Conservation (phyloP, 37 sponge, comb jelly and placozoan genomes). For the Tethya wilhelma region DNA sequence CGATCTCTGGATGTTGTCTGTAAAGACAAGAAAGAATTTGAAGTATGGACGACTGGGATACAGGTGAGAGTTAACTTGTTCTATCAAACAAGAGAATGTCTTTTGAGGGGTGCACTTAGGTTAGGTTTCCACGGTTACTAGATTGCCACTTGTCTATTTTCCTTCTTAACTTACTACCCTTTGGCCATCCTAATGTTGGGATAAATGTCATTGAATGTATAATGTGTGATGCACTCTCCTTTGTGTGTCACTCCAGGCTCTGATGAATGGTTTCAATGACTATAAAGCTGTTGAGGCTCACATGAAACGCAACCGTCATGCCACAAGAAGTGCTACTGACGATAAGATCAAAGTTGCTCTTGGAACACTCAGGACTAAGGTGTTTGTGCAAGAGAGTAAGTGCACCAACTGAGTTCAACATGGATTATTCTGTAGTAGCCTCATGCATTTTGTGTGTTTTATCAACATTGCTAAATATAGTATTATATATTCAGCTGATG, state of each 20-base stretch:
- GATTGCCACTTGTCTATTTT: no score
- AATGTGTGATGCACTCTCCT: background rate
- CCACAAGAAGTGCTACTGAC: background rate
- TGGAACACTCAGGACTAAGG: constrained; percentile 60
- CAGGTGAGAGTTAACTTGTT: constrained; percentile 50
- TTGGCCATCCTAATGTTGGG: no score
- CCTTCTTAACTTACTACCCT: no score
- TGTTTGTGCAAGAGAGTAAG: constrained; percentile 54
- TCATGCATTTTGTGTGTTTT: background rate
- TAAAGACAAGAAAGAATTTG: constrained; percentile 80
- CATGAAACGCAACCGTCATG: background rate
- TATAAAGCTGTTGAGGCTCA: constrained; percentile 42
- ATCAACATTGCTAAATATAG: no score
- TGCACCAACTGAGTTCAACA: background rate
- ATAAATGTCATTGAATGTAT: no score
- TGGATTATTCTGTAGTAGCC: no score
- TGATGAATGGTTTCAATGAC: constrained; percentile 71
- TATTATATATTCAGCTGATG: background rate
- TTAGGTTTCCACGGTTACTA: no score
- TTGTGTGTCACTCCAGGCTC: constrained; percentile 47
- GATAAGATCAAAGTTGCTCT: constrained; percentile 48
- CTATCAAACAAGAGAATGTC: no score
- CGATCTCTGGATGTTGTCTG: constrained; percentile 88
- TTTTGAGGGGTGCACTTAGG: no score
- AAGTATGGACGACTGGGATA: constrained; percentile 79